These are phyloP conservation scores for Cerceris ruficornis DNA, from an alignment of 2,888 invertebrate genomes.

Conservation along the genomic window DNA sequence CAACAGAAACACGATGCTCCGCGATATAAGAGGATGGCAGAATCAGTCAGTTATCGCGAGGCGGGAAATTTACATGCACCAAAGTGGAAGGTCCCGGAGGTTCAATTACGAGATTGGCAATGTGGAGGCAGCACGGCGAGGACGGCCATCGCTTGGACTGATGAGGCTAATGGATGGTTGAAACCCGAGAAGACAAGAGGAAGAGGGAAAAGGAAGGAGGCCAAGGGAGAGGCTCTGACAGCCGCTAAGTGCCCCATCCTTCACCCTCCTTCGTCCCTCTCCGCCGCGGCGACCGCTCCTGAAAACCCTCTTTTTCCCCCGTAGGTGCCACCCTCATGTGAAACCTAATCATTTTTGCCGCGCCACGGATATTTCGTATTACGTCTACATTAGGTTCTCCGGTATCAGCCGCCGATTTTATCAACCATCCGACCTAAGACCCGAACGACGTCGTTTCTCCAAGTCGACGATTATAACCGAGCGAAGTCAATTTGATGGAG, in stretches of 20 bases:
- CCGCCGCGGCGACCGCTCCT: conserved; percentile 8
- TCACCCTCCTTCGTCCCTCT: conserved; percentile 65
- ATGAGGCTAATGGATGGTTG: conserved; percentile 81
- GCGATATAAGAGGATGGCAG: conserved; percentile 1
- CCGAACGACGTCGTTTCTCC: neutral
- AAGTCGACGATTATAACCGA: conserved; percentile 31
- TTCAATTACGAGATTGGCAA: conserved; percentile 78
- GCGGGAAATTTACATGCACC: conserved; percentile 60
- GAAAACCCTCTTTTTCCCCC: conserved; percentile 23
- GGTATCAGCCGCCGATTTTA: conserved; percentile 55
- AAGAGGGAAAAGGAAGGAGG: conserved; percentile 70
- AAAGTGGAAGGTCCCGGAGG: conserved; percentile 64
- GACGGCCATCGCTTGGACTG: conserved; percentile 76
- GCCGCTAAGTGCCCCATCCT: conserved; percentile 78
- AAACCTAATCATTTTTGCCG: conserved; percentile 78
- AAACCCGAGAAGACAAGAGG: conserved; percentile 76
- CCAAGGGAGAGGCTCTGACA: conserved; percentile 78
- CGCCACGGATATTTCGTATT: conserved; percentile 75
- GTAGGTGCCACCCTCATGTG: conserved; percentile 67
- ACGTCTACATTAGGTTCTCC: conserved; percentile 69
- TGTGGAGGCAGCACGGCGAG: conserved; percentile 62
- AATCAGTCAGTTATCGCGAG: conserved; percentile 32
- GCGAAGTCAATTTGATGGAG: conserved; percentile 18
- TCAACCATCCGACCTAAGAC: conserved; percentile 29
- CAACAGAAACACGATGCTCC: too few relatives aligned